phyloP scores from a whole-genome alignment of 2,888 invertebrate genomes.

The Hydrotaea diabolus region DNA sequence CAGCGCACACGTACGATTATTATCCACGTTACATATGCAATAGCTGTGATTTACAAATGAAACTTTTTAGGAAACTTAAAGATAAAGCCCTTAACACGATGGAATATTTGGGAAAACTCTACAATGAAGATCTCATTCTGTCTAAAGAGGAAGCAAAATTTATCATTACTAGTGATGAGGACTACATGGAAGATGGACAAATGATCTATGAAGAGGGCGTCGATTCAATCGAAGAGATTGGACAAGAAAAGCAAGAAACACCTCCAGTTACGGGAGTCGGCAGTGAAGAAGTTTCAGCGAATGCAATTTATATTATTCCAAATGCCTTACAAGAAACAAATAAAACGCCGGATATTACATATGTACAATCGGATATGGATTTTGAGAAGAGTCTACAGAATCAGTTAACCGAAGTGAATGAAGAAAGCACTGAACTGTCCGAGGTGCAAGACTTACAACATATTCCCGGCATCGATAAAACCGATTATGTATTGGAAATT shows the following conservation, averaged over 20 bases:
- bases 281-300: neutral
- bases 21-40: slow-evolving; percentile 72
- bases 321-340: neutral
- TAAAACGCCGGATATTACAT: neutral
- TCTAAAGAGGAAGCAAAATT: neutral
- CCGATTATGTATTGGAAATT: slow-evolving; percentile 59
- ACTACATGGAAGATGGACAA: neutral
- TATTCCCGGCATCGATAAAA: slow-evolving; percentile 40
- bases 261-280: neutral
- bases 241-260: neutral
- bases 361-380: neutral
- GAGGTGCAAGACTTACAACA: neutral
- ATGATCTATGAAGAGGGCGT: neutral
- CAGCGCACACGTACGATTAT: slow-evolving; percentile 48
- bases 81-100: slow-evolving; percentile 70
- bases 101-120: slow-evolving; percentile 39
- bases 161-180: neutral
- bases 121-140: neutral
- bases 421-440: neutral
- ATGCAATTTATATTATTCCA: neutral
- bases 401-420: neutral
- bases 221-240: too few species aligned
- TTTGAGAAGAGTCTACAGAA: neutral
- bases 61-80: slow-evolving; percentile 73
- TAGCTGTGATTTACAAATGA: slow-evolving; percentile 74